phyloP scores from a whole-genome alignment of 2,888 invertebrate genomes.

The Amphipoea oculea region DNA sequence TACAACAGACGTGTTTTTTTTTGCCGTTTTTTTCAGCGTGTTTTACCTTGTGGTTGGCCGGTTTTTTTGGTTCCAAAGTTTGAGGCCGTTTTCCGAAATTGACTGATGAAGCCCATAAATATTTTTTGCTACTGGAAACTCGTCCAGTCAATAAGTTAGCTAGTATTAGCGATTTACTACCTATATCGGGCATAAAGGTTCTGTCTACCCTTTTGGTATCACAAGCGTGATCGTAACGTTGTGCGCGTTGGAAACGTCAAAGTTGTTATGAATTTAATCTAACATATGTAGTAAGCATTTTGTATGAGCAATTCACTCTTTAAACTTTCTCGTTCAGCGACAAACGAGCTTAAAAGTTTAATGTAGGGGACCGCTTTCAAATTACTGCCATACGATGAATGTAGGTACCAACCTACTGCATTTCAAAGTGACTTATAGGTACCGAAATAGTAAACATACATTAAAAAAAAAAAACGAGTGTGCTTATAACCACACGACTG shows the following conservation, averaged over 20 bases:
- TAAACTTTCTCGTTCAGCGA: slow-evolving; percentile 50
- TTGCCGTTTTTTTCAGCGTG: no score
- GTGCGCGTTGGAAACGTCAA: slow-evolving; percentile 11
- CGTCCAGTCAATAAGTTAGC: not conserved
- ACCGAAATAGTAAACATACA: not conserved
- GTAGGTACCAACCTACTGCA: slow-evolving; percentile 34
- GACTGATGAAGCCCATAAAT: not conserved
- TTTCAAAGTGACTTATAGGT: slow-evolving; percentile 30
- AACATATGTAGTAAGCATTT: slow-evolving; percentile 43
- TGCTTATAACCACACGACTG: no score
- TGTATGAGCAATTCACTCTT: slow-evolving; percentile 49
- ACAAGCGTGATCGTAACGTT: not conserved
- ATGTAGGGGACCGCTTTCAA: slow-evolving; percentile 34
- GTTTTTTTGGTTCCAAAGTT: not conserved
- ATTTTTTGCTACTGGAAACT: not conserved
- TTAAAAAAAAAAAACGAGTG: no score
- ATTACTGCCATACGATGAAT: slow-evolving; percentile 34
- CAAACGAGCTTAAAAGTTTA: slow-evolving; percentile 49
- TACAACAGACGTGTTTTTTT: no score
- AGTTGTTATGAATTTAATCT: slow-evolving; percentile 47
- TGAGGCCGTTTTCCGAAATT: not conserved
- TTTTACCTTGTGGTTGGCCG: no score
- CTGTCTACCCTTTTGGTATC: not conserved
- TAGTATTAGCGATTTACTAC: no score
- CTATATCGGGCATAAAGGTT: not conserved